phyloP scores from a whole-genome alignment of 2,113 vertebrate species.

The Illadopsis cleaveri region DNA sequence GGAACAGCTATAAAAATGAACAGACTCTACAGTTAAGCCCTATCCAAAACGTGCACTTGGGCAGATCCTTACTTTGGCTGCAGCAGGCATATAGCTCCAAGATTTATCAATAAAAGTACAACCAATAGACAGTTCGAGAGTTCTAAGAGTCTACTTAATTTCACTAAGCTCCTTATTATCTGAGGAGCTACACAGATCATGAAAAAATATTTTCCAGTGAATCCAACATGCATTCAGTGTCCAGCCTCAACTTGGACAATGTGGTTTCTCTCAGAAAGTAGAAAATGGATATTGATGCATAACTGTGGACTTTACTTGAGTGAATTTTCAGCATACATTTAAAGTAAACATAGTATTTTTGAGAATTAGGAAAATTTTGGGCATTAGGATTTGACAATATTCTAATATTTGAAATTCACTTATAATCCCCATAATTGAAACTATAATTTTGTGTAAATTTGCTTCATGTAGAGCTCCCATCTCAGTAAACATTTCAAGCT shows the following conservation, averaged over 20 bases:
- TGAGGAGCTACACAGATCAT: background rate
- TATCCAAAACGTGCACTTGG: background rate
- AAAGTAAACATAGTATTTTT: background rate
- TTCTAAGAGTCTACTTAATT: background rate
- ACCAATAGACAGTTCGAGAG: background rate
- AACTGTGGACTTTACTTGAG: background rate
- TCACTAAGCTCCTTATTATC: background rate
- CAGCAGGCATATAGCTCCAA: background rate
- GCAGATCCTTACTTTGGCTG: background rate
- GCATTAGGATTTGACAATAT: background rate
- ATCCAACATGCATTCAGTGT: background rate
- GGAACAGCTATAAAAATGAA: background rate
- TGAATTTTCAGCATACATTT: background rate
- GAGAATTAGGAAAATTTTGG: background rate
- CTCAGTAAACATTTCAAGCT: background rate
- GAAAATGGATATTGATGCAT: background rate
- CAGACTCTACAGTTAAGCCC: background rate
- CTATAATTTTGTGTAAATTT: background rate
- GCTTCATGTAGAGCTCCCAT: background rate
- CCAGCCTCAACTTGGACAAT: background rate
- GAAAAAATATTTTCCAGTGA: background rate
- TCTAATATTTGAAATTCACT: background rate
- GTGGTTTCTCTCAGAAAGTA: background rate
- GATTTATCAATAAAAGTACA: background rate
- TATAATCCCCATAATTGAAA: background rate